Conservation (phyloP, 2,888 invertebrate species). For the Lasioglossum calceatum region DNA sequence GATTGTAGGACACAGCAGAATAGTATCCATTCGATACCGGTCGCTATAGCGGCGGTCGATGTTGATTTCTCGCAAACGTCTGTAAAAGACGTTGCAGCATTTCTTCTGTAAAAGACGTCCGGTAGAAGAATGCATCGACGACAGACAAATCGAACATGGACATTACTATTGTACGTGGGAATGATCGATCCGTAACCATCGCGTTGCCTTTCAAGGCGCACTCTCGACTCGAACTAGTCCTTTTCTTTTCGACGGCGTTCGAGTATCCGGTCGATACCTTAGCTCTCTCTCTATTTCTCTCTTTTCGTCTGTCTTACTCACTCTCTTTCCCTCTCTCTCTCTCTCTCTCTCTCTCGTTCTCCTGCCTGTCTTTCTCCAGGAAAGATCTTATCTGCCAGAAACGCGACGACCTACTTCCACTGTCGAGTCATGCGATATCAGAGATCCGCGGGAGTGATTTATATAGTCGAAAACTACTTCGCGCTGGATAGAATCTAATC, state of each 20-base stretch:
- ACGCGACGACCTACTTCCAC: constrained; percentile 67
- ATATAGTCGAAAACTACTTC: constrained; percentile 55
- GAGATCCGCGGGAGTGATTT: constrained; percentile 58
- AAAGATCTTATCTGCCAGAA: constrained; percentile 68
- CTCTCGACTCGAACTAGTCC: constrained; percentile 59
- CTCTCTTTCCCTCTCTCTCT: not conserved
- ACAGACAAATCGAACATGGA: constrained; percentile 51
- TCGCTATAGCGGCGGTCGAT: not conserved
- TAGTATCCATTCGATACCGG: not conserved
- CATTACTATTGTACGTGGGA: constrained; percentile 56
- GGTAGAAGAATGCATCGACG: constrained; percentile 6
- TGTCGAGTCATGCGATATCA: constrained; percentile 67
- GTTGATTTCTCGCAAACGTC: not conserved
- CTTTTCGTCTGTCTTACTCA: not conserved
- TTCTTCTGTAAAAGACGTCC: not conserved
- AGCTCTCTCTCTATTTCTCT: constrained; percentile 13
- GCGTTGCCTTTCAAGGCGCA: constrained; percentile 57
- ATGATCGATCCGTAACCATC: constrained; percentile 64
- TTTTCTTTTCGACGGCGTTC: constrained; percentile 56
- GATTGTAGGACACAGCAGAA: constrained; percentile 6
- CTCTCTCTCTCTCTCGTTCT: not conserved
- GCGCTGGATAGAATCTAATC: constrained; percentile 21
- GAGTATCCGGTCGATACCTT: constrained; percentile 67
- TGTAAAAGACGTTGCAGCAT: not conserved
- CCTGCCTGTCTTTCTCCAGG: constrained; percentile 60